Conservation (phyloP, 2,113 vertebrate genomes). For the Cephalopterus ornatus region DNA sequence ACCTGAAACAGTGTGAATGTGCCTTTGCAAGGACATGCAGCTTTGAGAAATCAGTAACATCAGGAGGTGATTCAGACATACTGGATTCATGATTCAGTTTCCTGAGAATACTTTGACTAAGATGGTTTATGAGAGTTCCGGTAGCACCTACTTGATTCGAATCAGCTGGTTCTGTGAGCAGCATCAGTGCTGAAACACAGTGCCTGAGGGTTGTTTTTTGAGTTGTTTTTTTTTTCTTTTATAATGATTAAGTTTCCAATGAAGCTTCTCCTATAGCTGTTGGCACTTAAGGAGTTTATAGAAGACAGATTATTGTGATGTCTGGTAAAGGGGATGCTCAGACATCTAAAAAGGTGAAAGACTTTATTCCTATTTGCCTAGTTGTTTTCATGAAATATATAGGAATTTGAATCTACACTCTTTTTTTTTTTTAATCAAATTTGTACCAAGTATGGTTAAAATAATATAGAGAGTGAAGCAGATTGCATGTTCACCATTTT, state of each 20-base stretch:
- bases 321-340: neutral
- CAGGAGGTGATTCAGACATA: neutral
- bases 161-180: neutral
- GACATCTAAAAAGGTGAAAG: neutral
- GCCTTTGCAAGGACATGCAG: neutral
- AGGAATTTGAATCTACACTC: rapidly evolving
- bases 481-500: neutral
- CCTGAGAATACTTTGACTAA: neutral
- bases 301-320: neutral
- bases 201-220: neutral
- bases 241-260: neutral
- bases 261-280: neutral
- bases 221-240: neutral
- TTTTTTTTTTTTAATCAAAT: neutral
- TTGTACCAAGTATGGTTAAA: neutral
- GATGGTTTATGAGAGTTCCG: neutral
- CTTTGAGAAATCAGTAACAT: neutral
- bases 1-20: too few relatives aligned
- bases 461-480: neutral
- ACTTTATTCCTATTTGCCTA: neutral
- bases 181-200: neutral
- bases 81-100: neutral
- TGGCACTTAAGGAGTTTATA: neutral
- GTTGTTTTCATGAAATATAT: neutral
- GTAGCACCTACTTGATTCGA: neutral